Percentiles rank a stretch among this genome's conserved stretches.
Evolutionary conservation across 2,888 invertebrate species (phyloP).

Genomic region (Dinocampus coccinellae): DNA sequence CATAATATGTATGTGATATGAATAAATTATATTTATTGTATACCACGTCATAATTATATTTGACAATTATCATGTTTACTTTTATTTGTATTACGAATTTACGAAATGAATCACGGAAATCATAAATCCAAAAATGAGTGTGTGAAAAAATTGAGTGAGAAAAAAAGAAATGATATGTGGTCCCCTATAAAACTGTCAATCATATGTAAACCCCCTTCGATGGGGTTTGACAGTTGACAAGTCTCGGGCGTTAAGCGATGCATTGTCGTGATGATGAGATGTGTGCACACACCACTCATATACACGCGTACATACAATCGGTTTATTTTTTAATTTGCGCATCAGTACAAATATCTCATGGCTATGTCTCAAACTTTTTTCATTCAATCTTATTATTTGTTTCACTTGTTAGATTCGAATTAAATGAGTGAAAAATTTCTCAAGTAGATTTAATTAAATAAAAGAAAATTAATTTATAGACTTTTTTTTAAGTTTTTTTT

Average conservation of each 20-base stretch:
- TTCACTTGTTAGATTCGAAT: background rate
- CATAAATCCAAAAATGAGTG: slow-evolving; percentile 58
- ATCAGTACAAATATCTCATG: background rate
- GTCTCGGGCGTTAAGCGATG: slow-evolving; percentile 61
- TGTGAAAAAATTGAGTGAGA: slow-evolving; percentile 35
- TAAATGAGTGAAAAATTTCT: slow-evolving; percentile 7
- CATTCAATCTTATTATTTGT: background rate
- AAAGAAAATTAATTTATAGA: background rate
- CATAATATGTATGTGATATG: background rate
- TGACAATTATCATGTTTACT: background rate
- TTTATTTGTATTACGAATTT: background rate
- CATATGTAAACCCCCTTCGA: slow-evolving; percentile 53
- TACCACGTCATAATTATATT: background rate
- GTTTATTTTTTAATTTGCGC: slow-evolving; percentile 39
- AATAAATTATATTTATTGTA: background rate
- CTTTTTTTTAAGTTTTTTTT: background rate
- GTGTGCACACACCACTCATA: background rate
- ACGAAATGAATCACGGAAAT: slow-evolving; percentile 31
- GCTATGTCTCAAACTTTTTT: slow-evolving; percentile 10
- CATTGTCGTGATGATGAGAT: slow-evolving; percentile 53
- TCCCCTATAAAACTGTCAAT: slow-evolving; percentile 66
- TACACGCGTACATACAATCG: too few relatives aligned
- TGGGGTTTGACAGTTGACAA: slow-evolving; percentile 60
- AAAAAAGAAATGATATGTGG: slow-evolving; percentile 27
- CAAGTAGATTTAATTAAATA: background rate